Conservation (phyloP, 2,888 invertebrate species). For the Micropterix aruncella region DNA sequence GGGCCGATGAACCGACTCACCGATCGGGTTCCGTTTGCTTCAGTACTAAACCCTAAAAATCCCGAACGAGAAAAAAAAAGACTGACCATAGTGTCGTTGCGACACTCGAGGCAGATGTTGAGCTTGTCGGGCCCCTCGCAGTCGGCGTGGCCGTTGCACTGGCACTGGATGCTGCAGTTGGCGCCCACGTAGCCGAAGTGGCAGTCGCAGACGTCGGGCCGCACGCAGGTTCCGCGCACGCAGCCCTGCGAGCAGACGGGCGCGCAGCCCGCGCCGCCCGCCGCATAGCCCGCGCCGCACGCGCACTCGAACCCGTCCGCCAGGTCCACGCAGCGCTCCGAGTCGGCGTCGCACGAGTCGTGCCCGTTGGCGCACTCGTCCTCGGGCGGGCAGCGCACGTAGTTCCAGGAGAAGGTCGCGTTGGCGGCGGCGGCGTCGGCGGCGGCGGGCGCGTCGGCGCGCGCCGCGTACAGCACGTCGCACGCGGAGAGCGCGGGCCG, state of each 20-base stretch:
- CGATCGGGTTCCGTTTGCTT: too few relatives aligned
- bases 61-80: too few relatives aligned
- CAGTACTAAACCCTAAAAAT: too few relatives aligned
- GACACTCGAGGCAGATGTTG: conserved; percentile 69
- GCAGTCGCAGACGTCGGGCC: conserved; percentile 75
- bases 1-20: too few relatives aligned
- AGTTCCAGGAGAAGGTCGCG: conserved; percentile 68
- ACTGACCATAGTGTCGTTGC: conserved; percentile 78
- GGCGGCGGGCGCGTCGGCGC: conserved; percentile 21
- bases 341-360: conserved; percentile 75
- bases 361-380: conserved; percentile 87
- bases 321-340: conserved; percentile 79
- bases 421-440: conserved; percentile 23
- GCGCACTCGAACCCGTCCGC: conserved; percentile 71
- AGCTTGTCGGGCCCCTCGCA: conserved; percentile 79
- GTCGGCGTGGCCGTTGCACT: conserved; percentile 89
- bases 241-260: conserved; percentile 77
- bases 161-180: conserved; percentile 87
- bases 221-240: conserved; percentile 70
- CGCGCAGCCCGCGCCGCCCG: conserved; percentile 49
- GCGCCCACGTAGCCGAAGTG: conserved; percentile 91
- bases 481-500: conserved; percentile 42
- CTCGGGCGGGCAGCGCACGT: conserved; percentile 80
- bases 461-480: conserved; percentile 34
- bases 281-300: conserved; percentile 62